These are phyloP conservation scores for Zaprionus ghesquierei DNA, from an alignment of 1,140 invertebrate genomes.

Conservation along the genomic window DNA sequence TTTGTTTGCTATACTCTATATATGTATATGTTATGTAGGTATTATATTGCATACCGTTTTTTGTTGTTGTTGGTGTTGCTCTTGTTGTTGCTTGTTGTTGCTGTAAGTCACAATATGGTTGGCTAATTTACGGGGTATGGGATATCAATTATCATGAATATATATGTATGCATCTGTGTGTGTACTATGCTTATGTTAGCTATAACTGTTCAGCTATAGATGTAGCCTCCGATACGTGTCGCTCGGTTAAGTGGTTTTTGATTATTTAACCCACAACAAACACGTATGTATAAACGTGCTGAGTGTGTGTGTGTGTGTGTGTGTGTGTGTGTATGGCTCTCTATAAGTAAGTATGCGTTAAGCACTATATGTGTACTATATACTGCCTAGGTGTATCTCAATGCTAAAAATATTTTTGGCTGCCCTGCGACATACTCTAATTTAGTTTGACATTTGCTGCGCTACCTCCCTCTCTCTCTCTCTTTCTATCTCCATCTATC, in stretches of 20 bases:
- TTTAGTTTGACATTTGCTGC: constrained; percentile 16
- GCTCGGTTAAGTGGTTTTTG: constrained; percentile 28
- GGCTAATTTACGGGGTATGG: constrained; percentile 65
- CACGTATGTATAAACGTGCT: too few relatives aligned
- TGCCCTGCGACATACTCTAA: constrained; percentile 49
- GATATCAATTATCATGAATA: constrained; percentile 40
- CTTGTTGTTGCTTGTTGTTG: constrained; percentile 36
- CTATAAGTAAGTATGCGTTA: constrained; percentile 24
- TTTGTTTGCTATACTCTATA: background rate
- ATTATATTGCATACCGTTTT: constrained; percentile 48
- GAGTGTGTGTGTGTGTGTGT: background rate
- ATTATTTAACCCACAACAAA: constrained; percentile 25
- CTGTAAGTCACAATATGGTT: constrained; percentile 78
- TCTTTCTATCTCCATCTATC: background rate
- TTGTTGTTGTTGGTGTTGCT: constrained; percentile 29
- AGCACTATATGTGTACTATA: constrained; percentile 9
- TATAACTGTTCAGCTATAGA: constrained; percentile 22
- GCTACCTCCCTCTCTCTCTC: background rate
- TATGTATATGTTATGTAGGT: constrained; percentile 6
- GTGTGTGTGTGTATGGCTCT: constrained; percentile 14
- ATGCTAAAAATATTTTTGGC: constrained; percentile 34
- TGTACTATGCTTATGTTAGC: constrained; percentile 31
- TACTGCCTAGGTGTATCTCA: constrained; percentile 18
- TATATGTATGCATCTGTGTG: constrained; percentile 24
- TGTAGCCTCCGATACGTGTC: constrained; percentile 17